Percentiles rank a stretch among this genome's conserved stretches.
Conservation (phyloP, 2,797 vertebrate species). For the Oreochromis mossambicus region DNA sequence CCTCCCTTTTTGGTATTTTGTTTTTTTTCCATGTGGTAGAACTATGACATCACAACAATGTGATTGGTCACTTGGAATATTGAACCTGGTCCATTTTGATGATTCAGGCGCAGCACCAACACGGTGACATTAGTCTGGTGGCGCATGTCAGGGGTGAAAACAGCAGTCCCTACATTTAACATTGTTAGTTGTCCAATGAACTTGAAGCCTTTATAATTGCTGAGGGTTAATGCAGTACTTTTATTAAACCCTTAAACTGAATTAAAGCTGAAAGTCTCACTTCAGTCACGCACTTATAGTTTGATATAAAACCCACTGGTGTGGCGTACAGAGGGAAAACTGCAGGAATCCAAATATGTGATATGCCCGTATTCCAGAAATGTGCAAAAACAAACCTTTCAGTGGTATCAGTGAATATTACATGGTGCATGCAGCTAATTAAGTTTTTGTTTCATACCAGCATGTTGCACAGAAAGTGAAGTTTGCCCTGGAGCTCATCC, state of each 20-base stretch:
- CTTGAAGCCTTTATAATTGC: background rate
- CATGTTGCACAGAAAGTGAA: background rate
- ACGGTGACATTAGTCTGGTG: too few relatives aligned
- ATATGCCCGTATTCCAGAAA: fast-evolving
- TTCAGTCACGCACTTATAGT: background rate
- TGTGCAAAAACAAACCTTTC: background rate
- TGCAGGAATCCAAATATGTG: fast-evolving
- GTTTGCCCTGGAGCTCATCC: background rate
- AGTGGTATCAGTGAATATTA: background rate
- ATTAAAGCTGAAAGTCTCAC: background rate
- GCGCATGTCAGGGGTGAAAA: background rate
- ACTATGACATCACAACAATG: background rate
- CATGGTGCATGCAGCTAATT: background rate
- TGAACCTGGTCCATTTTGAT: background rate
- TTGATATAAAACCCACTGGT: background rate
- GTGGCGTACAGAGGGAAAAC: background rate
- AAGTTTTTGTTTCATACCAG: background rate
- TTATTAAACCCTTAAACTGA: background rate
- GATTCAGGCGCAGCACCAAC: background rate
- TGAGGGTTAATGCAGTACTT: background rate
- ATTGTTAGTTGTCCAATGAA: background rate
- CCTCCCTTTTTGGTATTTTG: background rate
- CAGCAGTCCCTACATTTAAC: background rate
- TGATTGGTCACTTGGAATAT: background rate
- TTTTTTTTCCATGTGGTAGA: background rate